Base-by-base conservation (phyloP, 2,113 vertebrate genomes). In the Leiothrix lutea region DNA sequence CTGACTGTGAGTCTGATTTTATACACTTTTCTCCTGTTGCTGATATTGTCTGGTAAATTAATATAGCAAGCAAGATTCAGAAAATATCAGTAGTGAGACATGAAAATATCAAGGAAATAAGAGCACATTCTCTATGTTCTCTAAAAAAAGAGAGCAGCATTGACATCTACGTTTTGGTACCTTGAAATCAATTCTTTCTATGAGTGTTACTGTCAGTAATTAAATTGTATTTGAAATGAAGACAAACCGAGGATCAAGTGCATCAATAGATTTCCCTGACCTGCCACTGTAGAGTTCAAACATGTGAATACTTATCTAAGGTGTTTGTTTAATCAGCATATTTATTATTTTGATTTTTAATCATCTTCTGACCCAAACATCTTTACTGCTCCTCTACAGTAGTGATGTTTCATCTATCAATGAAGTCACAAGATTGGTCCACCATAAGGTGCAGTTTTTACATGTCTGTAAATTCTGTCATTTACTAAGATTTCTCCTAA, bases 1-100 rank as follows among this genome's bases (percentile, higher is more conserved):
- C 62, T 80, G 70, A 95, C 42, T 86, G 17, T 85, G n/a, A 75
- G 50, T 84, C 47, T 94, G 69, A 92, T 83, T 94, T 90, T 57
- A 86, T 54, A 78, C 11, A 65, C 16, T 86, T 88, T 86, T 80
- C 31, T 83, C n/a, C 40, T 70, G 6, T 82, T 91, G 45, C 33
- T 91, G 29, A 8, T 75, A 13, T 31, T 80, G 14, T 79, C 29
- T 74, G 22, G 11, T 44, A 83, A 82, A 19, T 88, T n/a, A 90
- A 79, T 70, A 62, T 21, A 83, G 66, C 10, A 70, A 45, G 4
- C 0, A 90, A 69, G 45, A 74, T 86, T 92, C 33, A 53, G 35
- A 94, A 91, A 94, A 57, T 28, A 1, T 48, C 31, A 40, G 33
- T 20, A 35, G 10, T 26, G 8, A 80, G 14, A 16, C 24, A 31